Evolutionary conservation across 2,888 invertebrate species (phyloP), one percentile per base, ranked within the genome.

Genomic region (Ormyrus thymus): DNA sequence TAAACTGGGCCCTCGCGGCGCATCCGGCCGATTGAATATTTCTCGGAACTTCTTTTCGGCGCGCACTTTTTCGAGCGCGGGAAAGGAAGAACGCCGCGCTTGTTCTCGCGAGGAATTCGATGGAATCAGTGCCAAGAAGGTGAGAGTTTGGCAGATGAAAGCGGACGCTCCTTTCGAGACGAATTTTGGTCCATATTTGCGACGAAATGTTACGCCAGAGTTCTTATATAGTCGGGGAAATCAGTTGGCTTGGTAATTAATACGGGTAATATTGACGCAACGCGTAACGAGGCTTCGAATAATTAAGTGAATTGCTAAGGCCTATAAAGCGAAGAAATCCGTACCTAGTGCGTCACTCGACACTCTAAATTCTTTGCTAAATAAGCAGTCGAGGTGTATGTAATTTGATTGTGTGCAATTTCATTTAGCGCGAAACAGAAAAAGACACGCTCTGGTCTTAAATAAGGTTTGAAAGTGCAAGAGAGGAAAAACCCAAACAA

Each of bases 391-490:
- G 13, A 6, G 29, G 6, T 29, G 65, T 77, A 55, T 77, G 43
- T 53, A 48, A 71, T 77, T 72, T 10, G 6, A 72, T 45, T 77
- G n/a, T n/a, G n/a, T n/a, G 43, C 59, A 48, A 71, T 77, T 72
- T 10, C 7, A 72, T 45, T 77, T 77, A 77, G 66, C 66, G 53
- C 7, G 59, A 29, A 53, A 61, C 66, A 77, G 58, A 65, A 65
- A 66, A 71, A 71, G 55, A 55, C 55, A 8, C 8, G 66, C 64
- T 65, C 64, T 10, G 11, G 8, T 59, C 46, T 15, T 11, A 53
- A 68, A 59, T 58, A 10, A 62, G 46, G 48, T 29, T 70, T n/a
- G 45, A 46, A 55, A 69, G 10, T 46, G 7, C 3, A 8, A 62
- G 46, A 58, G 29, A 29, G 29, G 29, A 29, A 10, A 62, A 55